Conservation (phyloP, 2,797 vertebrate genomes). For the Parotocinclus haroldoi region DNA sequence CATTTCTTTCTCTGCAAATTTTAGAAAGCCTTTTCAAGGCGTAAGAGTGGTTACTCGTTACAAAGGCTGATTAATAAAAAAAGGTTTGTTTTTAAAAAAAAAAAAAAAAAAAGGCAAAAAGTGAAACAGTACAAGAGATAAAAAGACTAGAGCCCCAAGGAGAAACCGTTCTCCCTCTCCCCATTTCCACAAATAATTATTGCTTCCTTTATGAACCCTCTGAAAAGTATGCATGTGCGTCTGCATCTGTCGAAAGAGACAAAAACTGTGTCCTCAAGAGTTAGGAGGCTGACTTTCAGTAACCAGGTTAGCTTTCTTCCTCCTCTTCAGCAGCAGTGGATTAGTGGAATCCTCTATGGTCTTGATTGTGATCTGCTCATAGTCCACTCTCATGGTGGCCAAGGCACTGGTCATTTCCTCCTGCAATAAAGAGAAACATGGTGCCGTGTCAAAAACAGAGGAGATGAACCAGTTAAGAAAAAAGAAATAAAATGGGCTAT, state of each 20-base stretch:
- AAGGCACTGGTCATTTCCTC: conserved; percentile 99
- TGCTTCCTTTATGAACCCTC: conserved; percentile 78
- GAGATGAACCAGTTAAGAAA: neutral
- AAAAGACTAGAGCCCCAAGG: too few species aligned
- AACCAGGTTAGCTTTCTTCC: conserved; percentile 80
- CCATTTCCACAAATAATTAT: conserved; percentile 74
- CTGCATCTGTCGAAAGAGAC: neutral
- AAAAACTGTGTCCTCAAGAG: conserved; percentile 54
- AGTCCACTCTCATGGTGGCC: conserved; percentile 97
- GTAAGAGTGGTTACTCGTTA: conserved; percentile 53
- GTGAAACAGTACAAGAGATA: conserved; percentile 56
- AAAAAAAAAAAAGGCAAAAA: conserved; percentile 59
- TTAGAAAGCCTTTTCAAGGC: conserved; percentile 44
- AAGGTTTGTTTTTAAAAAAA: conserved; percentile 55
- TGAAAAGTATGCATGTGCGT: conserved; percentile 11
- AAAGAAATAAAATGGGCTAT: neutral
- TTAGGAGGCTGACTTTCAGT: conserved; percentile 48
- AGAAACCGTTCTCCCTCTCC: too few species aligned
- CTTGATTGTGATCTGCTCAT: conserved; percentile 98
- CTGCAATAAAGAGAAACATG: conserved; percentile 57
- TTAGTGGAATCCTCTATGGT: conserved; percentile 93
- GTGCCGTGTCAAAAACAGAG: neutral
- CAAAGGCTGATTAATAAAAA: conserved; percentile 70
- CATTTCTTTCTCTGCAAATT: conserved; percentile 49
- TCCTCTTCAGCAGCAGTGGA: conserved; percentile 90